Evolutionary conservation across 1,140 invertebrate species (phyloP).

Genomic region (Idris sp.): DNA sequence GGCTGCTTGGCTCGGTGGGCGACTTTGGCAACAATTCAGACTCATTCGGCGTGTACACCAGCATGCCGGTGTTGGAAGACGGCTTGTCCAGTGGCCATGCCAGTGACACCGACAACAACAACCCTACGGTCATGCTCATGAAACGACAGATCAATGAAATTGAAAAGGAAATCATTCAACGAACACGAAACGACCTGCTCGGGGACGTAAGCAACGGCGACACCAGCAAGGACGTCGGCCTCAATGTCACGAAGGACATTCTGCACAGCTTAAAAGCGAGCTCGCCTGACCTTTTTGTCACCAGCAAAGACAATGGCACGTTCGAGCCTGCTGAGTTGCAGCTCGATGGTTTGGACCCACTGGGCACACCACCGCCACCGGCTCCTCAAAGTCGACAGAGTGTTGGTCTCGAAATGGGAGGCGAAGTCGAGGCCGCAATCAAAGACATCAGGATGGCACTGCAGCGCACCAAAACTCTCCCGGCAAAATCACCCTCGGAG

Average conservation of each 20-base stretch:
- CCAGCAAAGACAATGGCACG: conserved; percentile 77
- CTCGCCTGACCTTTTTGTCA: conserved; percentile 77
- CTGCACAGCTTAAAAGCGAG: conserved; percentile 70
- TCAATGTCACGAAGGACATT: conserved; percentile 74
- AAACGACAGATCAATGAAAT: conserved; percentile 87
- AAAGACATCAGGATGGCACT: conserved; percentile 89
- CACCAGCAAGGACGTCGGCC: conserved; percentile 69
- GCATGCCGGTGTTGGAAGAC: conserved; percentile 97
- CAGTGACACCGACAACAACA: conserved; percentile 94
- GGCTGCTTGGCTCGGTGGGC: conserved; percentile 77
- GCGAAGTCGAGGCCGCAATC: conserved; percentile 85
- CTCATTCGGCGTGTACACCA: conserved; percentile 80
- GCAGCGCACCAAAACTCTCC: conserved; percentile 85
- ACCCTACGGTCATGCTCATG: conserved; percentile 84
- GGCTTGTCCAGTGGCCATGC: conserved; percentile 93
- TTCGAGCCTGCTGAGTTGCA: conserved; percentile 77
- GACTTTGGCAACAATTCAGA: conserved; percentile 80
- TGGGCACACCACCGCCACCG: conserved; percentile 84
- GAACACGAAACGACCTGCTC: conserved; percentile 76
- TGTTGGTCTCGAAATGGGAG: conserved; percentile 70
- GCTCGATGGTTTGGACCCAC: conserved; percentile 82
- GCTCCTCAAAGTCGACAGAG: conserved; percentile 81
- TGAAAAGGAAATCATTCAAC: conserved; percentile 84
- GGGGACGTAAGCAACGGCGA: conserved; percentile 62
- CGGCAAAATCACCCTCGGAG: conserved; percentile 77